phyloP scores from a whole-genome alignment of 2,888 invertebrate genomes.

The Nomada flava region DNA sequence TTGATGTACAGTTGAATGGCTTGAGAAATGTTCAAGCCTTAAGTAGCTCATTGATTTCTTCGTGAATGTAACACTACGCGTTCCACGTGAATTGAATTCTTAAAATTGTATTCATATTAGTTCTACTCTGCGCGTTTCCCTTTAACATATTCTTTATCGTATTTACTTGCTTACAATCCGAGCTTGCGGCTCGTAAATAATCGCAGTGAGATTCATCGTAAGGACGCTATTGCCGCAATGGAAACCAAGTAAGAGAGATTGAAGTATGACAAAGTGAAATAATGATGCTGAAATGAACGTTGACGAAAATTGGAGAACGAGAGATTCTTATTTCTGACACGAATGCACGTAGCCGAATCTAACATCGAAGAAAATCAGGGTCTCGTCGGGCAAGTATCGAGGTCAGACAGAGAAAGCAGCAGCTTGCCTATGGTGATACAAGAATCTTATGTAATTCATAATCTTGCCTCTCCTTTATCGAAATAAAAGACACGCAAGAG shows the following conservation, averaged over 20 bases:
- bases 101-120: not conserved
- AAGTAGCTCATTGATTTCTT: not conserved
- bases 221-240: too few relatives aligned
- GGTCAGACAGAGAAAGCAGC: slow-evolving; percentile 82
- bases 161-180: too few relatives aligned
- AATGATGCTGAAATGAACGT: not conserved
- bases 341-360: slow-evolving; percentile 21
- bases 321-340: slow-evolving; percentile 1
- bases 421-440: slow-evolving; percentile 74
- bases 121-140: too few relatives aligned
- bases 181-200: too few relatives aligned
- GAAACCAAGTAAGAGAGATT: too few relatives aligned
- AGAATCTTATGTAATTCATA: slow-evolving; percentile 79
- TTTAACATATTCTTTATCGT: too few relatives aligned
- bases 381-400: slow-evolving; percentile 77
- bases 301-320: not conserved
- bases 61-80: not conserved
- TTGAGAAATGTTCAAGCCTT: not conserved
- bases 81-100: not conserved
- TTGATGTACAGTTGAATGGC: not conserved
- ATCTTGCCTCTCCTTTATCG: slow-evolving; percentile 69
- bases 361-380: slow-evolving; percentile 63
- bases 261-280: too few relatives aligned
- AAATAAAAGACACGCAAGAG: slow-evolving; percentile 59
- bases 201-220: not conserved